These are phyloP conservation scores for Pyrgilauda ruficollis DNA, from an alignment of 2,113 vertebrate genomes.

Conservation along the genomic window DNA sequence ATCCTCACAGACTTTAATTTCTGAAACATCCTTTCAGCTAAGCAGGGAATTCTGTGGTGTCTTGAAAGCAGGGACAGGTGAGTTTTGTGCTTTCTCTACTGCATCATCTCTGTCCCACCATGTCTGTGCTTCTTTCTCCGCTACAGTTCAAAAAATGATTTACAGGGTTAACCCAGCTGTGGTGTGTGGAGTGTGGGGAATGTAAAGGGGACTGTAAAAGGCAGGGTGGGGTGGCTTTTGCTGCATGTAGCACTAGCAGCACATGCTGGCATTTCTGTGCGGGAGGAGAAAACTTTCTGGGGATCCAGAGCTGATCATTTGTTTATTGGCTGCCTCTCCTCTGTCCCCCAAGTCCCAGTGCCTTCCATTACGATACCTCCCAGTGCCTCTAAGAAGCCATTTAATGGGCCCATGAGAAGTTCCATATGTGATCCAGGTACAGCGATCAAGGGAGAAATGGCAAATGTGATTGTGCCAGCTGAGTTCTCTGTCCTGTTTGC, in stretches of 20 bases:
- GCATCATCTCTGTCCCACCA: background rate
- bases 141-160: background rate
- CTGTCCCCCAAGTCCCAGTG: background rate
- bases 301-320: background rate
- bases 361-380: background rate
- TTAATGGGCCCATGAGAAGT: background rate
- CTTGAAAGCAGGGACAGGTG: background rate
- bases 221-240: rapidly evolving
- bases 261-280: background rate
- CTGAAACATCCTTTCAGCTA: background rate
- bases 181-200: background rate
- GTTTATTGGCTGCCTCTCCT: rapidly evolving
- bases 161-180: background rate
- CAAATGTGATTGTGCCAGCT: background rate
- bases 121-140: background rate
- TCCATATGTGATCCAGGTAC: background rate
- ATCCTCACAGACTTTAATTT: background rate
- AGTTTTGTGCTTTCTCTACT: background rate
- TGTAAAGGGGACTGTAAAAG: background rate
- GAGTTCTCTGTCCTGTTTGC: background rate
- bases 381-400: rapidly evolving
- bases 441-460: background rate
- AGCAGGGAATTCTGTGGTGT: background rate
- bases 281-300: background rate
- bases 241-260: background rate